These are phyloP conservation scores for Clamator glandarius DNA, from an alignment of 2,797 vertebrate genomes.

Conservation along the genomic window DNA sequence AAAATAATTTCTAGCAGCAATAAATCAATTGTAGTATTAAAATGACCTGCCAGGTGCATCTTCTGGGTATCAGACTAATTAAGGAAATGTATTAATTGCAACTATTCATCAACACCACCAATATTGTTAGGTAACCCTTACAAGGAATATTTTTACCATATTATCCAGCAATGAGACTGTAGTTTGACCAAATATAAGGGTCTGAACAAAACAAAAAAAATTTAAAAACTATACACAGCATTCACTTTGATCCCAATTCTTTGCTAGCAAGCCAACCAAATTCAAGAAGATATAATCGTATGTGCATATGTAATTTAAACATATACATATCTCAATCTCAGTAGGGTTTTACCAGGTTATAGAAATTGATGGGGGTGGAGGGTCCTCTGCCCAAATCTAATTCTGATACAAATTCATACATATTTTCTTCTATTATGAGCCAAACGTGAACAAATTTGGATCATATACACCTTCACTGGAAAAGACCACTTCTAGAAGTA, in stretches of 20 bases:
- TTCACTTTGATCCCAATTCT: background rate
- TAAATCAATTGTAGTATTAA: slow-evolving; percentile 87
- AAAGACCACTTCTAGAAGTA: background rate
- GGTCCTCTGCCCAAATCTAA: background rate
- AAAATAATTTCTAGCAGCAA: slow-evolving; percentile 83
- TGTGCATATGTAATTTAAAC: background rate
- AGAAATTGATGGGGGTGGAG: background rate
- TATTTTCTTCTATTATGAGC: background rate
- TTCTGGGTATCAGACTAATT: slow-evolving; percentile 86
- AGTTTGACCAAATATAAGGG: slow-evolving; percentile 67
- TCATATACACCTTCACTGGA: background rate
- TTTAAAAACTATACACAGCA: background rate
- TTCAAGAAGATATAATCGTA: background rate
- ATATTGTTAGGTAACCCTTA: slow-evolving; percentile 79
- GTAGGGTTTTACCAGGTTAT: background rate
- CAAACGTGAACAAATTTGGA: slow-evolving; percentile 1
- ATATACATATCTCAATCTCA: background rate
- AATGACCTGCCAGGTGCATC: slow-evolving; percentile 86
- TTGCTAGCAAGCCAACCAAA: background rate
- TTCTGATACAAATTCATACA: background rate
- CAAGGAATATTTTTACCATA: slow-evolving; percentile 79
- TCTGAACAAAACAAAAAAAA: background rate
- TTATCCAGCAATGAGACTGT: slow-evolving; percentile 75
- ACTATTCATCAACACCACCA: slow-evolving; percentile 86
- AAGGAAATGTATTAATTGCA: slow-evolving; percentile 86